phyloP scores from a whole-genome alignment of 2,888 invertebrate species.

The Hedya salicella region DNA sequence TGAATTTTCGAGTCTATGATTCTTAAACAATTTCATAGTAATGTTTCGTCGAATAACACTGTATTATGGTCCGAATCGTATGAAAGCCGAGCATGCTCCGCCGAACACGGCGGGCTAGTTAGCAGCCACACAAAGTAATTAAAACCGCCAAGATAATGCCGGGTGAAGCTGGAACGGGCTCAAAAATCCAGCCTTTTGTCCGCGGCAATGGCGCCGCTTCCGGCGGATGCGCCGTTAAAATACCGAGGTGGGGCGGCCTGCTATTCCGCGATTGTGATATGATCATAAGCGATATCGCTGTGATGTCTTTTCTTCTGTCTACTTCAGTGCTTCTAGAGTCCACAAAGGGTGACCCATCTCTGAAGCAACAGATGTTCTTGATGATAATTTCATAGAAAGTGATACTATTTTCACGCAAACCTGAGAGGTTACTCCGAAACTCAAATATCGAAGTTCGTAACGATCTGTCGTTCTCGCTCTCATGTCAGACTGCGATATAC shows the following conservation, averaged over 20 bases:
- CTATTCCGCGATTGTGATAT: too few relatives aligned
- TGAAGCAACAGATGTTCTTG: too few relatives aligned
- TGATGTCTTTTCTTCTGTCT: too few relatives aligned
- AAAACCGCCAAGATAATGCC: slow-evolving; percentile 37
- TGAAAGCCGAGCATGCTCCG: slow-evolving; percentile 5
- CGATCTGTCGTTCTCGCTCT: too few relatives aligned
- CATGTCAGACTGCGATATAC: too few relatives aligned
- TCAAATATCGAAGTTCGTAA: too few relatives aligned
- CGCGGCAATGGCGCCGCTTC: slow-evolving; percentile 15
- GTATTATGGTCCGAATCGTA: slow-evolving; percentile 6
- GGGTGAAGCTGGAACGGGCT: slow-evolving; percentile 23
- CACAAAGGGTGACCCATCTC: too few relatives aligned
- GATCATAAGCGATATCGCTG: too few relatives aligned
- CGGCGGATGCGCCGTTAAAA: slow-evolving; percentile 18
- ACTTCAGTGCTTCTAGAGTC: too few relatives aligned
- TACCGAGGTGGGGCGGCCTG: not conserved
- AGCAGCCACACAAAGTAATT: slow-evolving; percentile 34
- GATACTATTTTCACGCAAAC: too few relatives aligned
- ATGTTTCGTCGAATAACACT: not conserved
- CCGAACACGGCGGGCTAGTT: slow-evolving; percentile 1
- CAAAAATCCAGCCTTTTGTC: slow-evolving; percentile 33
- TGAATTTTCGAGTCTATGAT: not conserved
- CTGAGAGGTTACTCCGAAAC: too few relatives aligned
- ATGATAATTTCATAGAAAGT: too few relatives aligned
- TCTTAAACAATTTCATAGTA: not conserved